Evolutionary conservation across 1,140 invertebrate species (phyloP).

Genomic region (Heterodera schachtii): DNA sequence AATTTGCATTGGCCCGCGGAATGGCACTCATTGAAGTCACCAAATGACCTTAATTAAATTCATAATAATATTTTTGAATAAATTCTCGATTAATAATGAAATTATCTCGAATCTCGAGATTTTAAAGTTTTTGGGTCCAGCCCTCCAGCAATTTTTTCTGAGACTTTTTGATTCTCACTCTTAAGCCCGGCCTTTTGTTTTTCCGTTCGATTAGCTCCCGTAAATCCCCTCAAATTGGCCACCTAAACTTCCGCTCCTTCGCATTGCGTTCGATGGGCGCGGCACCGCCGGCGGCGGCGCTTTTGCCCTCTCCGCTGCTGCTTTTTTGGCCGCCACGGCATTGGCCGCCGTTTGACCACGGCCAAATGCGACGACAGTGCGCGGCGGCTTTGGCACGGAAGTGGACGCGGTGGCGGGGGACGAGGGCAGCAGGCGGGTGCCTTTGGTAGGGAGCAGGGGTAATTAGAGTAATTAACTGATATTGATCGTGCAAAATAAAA

Average conservation of each 20-base stretch:
- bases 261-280: not conserved
- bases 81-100: no score
- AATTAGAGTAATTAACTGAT: no score
- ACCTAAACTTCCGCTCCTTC: not conserved
- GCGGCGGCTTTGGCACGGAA: not conserved
- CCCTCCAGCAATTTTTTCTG: not conserved
- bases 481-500: not conserved
- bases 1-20: not conserved
- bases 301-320: not conserved
- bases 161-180: no score
- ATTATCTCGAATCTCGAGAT: no score
- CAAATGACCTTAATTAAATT: not conserved
- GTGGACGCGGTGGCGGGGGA: not conserved
- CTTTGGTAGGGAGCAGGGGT: not conserved
- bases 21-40: not conserved
- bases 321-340: slow-evolving; percentile 3
- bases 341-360: slow-evolving; percentile 4
- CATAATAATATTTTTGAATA: no score
- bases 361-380: slow-evolving; percentile 2
- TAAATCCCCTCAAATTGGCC: not conserved
- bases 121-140: no score
- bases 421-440: not conserved
- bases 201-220: no score
- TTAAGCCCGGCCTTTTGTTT: not conserved
- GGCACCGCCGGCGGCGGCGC: not conserved